Conservation (phyloP, 30 jellyfish, hydroid and myxozoan genomes). For the Calvadosia cruxmelitensis region DNA sequence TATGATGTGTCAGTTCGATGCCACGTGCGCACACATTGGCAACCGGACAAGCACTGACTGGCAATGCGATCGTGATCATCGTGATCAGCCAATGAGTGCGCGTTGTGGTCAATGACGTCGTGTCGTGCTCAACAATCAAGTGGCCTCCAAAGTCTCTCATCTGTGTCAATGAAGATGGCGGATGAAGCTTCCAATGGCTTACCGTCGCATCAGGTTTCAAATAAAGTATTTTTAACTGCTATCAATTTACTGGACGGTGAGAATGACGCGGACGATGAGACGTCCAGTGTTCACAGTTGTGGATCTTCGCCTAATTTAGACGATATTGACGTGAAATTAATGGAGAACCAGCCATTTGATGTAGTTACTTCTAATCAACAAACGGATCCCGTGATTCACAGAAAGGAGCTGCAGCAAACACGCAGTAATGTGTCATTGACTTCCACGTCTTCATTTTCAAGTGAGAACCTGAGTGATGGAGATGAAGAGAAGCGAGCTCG, state of each 20-base stretch:
- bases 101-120: too few species aligned
- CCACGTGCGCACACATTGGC: too few species aligned
- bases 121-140: too few species aligned
- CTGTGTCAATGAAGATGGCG: too few species aligned
- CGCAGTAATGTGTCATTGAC: not conserved
- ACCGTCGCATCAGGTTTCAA: not conserved
- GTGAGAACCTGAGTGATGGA: not conserved
- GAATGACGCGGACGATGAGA: conserved; percentile 37
- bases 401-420: not conserved
- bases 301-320: conserved; percentile 16
- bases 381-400: not conserved
- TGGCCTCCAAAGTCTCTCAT: too few species aligned
- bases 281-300: conserved; percentile 7
- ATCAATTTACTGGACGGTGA: not conserved
- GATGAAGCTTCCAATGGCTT: not conserved
- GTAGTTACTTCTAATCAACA: not conserved
- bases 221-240: not conserved
- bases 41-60: too few species aligned
- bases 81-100: too few species aligned
- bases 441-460: not conserved
- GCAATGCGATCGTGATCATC: too few species aligned
- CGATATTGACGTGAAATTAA: conserved; percentile 2
- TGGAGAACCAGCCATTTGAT: conserved; percentile 11
- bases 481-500: not conserved
- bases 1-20: too few species aligned